Conservation (phyloP, 2,113 vertebrate species). For the Solea solea region DNA sequence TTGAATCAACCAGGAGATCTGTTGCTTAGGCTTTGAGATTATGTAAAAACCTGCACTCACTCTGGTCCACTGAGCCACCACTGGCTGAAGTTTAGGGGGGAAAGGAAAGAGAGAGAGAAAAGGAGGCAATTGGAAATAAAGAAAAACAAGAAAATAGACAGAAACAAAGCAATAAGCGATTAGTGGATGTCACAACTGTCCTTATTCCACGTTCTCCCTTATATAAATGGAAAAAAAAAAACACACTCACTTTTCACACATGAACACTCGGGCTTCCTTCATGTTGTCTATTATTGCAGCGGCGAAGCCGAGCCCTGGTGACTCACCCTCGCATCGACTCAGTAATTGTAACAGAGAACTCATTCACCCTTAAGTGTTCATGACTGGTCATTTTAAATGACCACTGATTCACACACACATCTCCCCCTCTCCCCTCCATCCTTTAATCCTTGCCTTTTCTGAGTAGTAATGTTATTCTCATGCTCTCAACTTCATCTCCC, state of each 20-base stretch:
- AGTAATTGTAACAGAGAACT: slow-evolving; percentile 43
- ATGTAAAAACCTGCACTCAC: slow-evolving; percentile 62
- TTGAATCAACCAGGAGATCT: slow-evolving; percentile 40
- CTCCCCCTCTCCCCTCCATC: slow-evolving; percentile 3
- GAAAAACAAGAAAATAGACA: neutral
- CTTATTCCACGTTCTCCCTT: slow-evolving; percentile 7
- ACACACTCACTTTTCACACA: slow-evolving; percentile 34
- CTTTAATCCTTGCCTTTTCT: slow-evolving; percentile 40
- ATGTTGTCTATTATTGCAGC: slow-evolving; percentile 26
- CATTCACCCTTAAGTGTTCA: slow-evolving; percentile 52
- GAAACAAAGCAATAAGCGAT: neutral
- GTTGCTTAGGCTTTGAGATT: slow-evolving; percentile 51
- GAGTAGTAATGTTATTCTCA: neutral
- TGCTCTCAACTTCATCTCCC: neutral
- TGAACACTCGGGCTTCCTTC: slow-evolving; percentile 40
- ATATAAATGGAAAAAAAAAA: neutral
- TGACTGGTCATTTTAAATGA: slow-evolving; percentile 67
- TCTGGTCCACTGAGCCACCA: slow-evolving; percentile 28
- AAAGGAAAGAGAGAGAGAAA: neutral
- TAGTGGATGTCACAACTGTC: neutral
- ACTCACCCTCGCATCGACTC: slow-evolving; percentile 38
- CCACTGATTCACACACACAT: slow-evolving; percentile 24
- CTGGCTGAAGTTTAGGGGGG: slow-evolving; percentile 9
- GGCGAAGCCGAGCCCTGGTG: slow-evolving; percentile 38
- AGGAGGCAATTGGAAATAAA: neutral